Base-by-base conservation (phyloP, 2,888 invertebrate species). In the Gisinianus flammeolus region DNA sequence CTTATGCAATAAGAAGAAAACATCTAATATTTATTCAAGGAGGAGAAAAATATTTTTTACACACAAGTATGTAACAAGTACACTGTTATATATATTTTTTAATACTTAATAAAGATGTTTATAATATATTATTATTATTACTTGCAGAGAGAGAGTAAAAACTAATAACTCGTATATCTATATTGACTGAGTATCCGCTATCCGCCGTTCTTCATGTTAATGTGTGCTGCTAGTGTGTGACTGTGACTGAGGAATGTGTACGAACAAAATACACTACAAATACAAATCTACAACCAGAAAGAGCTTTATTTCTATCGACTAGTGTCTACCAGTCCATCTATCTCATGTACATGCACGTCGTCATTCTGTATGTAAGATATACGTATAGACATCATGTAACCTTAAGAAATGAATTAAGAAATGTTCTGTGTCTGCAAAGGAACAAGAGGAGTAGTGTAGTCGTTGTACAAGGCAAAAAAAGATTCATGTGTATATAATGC, bases 11-110 rank as follows among this genome's bases (percentile, higher is more conserved):
- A 16, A 62, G 26, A 26, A 28, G 24, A 62, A 26, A 62, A 26
- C 26, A 24, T 62, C 62, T 12, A 24, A 28, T 62, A 62, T 62
- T 62, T 62, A 62, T 62, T 62, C 62, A 62, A 62, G 28, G 26
- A 62, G 5, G 28, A 62, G 62, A 62, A 62, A 62, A 62, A 62
- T 62, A 62, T 62, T 62, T 62, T 62, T n/a, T n/a, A n/a, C n/a
- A 62, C 62, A 62, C 28, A 16, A 62, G 62, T 62, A n/a, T 8
- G 28, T 62, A 44, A 44, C 19, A 44, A 44, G 44, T 44, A 6
- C 44, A 44, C 19, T 35, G 12, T 35, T 8, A 35, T 35, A 6
- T 44, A 44, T 44, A 44, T 44, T 16, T 44, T 19, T 44, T 44
- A 44, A 44, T n/a, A n/a, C n/a, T n/a, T n/a, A n/a, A n/a, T n/a